Evolutionary conservation across 2,113 vertebrate species (phyloP), one percentile per base, ranked within the genome.

Genomic region (Synchiropus splendidus): DNA sequence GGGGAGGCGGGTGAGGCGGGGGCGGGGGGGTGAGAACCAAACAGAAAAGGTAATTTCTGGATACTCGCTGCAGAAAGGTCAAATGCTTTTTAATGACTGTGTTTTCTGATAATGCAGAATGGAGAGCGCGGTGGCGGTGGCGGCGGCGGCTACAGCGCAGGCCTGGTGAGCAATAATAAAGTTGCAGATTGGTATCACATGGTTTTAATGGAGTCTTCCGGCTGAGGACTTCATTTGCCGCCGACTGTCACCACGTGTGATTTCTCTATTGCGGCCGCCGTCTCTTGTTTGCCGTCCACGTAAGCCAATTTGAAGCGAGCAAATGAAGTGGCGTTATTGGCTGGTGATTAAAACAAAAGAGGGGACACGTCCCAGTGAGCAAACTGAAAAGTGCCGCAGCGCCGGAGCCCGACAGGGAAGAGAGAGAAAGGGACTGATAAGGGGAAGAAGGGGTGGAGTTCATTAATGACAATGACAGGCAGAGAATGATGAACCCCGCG

Each of bases 81-180:
- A 85, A 85, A 83, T 77, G 79, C 77, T 83, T 86, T 85, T 85
- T 86, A 84, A 85, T 87, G 80, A 82, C 79, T 79, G 74, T 80
- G 80, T 86, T 84, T 83, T 77, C 77, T 77, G 82, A 87, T 85
- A 86, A 82, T 78, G 68, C 65, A 45, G 57, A 71, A 68, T 64
- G 60, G 70, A 76, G 72, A 45, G 53, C 18, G 61, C 35, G 13
- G 54, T 18, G 39, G 54, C 61, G 32, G 32, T 35, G 43, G 50
- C 44, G 51, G 6, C 9, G 49, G 1, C 44, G 46, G 32, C 27
- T 32, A n/a, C n/a, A n/a, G n/a, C n/a, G n/a, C n/a, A n/a, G n/a
- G n/a, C n/a, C n/a, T n/a, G n/a, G n/a, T n/a, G 36, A 16, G 58
- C 55, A 81, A 74, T 83, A 83, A 83, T 84, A 83, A 86, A 86